Evolutionary conservation across 1,140 invertebrate genomes (phyloP).

Genomic region (Ladona fulva): DNA sequence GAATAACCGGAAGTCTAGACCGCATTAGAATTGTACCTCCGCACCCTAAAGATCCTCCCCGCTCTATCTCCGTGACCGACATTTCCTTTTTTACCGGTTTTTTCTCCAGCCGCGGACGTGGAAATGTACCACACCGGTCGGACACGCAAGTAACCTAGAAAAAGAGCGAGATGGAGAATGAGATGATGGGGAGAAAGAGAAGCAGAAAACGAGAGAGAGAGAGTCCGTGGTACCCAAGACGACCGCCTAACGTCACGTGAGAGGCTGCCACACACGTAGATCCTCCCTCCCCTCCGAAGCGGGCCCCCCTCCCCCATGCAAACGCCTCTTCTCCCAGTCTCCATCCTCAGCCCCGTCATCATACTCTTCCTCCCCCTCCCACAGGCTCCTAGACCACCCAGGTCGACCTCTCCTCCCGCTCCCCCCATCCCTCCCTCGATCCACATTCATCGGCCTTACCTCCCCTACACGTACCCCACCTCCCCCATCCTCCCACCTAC

Average conservation of each 20-base stretch:
- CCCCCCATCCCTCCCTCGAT: neutral
- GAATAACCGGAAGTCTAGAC: too few species aligned
- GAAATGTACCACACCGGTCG: too few species aligned
- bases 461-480: neutral
- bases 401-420: neutral
- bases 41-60: too few species aligned
- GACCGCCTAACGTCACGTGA: neutral
- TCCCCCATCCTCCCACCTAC: neutral
- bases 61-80: too few species aligned
- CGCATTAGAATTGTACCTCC: too few species aligned
- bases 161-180: neutral
- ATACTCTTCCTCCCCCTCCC: neutral
- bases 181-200: neutral
- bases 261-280: neutral
- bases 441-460: neutral
- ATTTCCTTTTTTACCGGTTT: too few species aligned
- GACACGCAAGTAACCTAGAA: neutral
- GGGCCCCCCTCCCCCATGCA: neutral
- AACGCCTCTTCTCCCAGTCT: neutral
- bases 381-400: neutral
- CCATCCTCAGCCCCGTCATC: neutral
- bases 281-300: neutral
- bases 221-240: conserved; percentile 1
- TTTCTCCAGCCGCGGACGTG: too few species aligned
- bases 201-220: neutral